Percentiles rank a stretch among this genome's conserved stretches.
Evolutionary conservation across 1,140 invertebrate species (phyloP).

Genomic region (Daktulosphaira vitifoliae): DNA sequence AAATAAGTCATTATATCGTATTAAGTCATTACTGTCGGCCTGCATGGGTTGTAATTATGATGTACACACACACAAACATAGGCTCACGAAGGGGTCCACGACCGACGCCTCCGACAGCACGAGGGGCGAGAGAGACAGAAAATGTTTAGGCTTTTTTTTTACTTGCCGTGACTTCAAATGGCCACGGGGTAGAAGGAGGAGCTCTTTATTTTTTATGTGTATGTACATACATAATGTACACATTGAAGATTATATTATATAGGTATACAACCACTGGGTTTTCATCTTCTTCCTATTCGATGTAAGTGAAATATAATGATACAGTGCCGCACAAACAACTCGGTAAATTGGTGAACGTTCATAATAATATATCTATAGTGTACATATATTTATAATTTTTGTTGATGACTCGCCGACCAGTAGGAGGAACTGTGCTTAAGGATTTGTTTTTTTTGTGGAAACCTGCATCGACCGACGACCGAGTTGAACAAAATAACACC

Average conservation of each 20-base stretch:
- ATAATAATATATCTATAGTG: too few species aligned
- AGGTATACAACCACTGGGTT: neutral
- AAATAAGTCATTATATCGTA: slow-evolving; percentile 33
- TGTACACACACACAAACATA: slow-evolving; percentile 4
- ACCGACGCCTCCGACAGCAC: neutral
- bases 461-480: too few species aligned
- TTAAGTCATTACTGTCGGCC: slow-evolving; percentile 32
- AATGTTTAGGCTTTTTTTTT: neutral
- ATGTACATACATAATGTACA: neutral
- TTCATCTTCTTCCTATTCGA: neutral
- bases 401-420: neutral
- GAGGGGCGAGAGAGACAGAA: neutral
- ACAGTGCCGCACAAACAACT: neutral
- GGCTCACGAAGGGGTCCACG: slow-evolving; percentile 10
- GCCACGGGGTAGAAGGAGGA: slow-evolving; percentile 29
- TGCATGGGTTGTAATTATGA: slow-evolving; percentile 30
- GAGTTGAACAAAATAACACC: too few species aligned
- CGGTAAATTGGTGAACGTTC: neutral
- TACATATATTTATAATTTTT: neutral
- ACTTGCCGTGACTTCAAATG: neutral
- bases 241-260: too few species aligned
- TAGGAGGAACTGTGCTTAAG: neutral
- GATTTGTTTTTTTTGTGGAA: too few species aligned
- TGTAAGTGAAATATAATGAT: slow-evolving; percentile 33
- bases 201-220: neutral